phyloP scores from a whole-genome alignment of 2,797 vertebrate genomes.

The Tamandua tetradactyla region DNA sequence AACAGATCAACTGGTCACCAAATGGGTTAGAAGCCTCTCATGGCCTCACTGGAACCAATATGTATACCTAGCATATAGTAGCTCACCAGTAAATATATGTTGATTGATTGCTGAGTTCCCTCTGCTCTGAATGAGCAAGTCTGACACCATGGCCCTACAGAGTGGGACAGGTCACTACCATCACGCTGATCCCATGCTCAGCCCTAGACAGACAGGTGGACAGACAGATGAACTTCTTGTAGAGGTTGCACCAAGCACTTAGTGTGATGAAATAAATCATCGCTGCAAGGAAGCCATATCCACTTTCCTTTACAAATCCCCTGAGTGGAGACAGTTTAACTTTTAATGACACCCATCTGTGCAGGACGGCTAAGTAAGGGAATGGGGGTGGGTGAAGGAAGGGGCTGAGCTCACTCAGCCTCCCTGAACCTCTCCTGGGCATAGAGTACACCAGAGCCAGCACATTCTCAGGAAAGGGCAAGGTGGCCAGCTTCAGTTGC shows the following conservation, averaged over 20 bases:
- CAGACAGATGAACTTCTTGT: neutral
- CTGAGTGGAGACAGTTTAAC: conserved; percentile 77
- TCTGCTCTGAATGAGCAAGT: neutral
- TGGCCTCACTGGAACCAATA: neutral
- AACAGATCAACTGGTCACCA: neutral
- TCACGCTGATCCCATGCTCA: accelerated
- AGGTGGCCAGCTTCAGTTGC: neutral
- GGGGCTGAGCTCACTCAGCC: neutral
- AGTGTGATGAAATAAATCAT: conserved; percentile 78
- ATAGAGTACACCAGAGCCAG: neutral
- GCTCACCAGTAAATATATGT: neutral
- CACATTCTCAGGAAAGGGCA: neutral
- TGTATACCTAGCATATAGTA: neutral
- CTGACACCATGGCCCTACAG: neutral
- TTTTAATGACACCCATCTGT: conserved; percentile 82
- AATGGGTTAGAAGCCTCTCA: neutral
- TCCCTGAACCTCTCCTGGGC: neutral
- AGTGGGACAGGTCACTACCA: neutral
- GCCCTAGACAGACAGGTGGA: neutral
- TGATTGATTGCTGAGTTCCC: neutral
- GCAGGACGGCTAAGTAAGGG: conserved; percentile 51
- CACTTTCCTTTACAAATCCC: conserved; percentile 79
- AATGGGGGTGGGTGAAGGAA: too few relatives aligned
- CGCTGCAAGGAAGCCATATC: conserved; percentile 72
- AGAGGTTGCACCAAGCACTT: neutral